phyloP scores from a whole-genome alignment of 2,113 vertebrate genomes.

The Azemiops feae region DNA sequence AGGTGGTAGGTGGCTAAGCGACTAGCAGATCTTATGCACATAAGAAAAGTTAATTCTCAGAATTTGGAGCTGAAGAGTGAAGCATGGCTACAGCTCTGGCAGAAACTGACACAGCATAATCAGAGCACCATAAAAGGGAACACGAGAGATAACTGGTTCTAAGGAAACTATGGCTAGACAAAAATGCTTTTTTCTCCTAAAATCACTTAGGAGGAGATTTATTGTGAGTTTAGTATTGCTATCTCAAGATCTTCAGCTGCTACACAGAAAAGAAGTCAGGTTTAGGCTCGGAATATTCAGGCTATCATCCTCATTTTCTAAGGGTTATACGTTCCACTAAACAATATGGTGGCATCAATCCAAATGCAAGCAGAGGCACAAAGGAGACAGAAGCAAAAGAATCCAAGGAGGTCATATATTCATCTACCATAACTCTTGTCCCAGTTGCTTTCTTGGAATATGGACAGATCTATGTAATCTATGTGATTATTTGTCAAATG shows the following conservation, averaged over 20 bases:
- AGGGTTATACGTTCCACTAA: neutral
- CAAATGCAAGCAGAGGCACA: neutral
- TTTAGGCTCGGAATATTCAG: neutral
- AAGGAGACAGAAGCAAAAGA: neutral
- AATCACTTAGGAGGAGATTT: neutral
- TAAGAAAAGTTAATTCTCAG: neutral
- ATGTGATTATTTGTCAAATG: neutral
- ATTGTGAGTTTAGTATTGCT: neutral
- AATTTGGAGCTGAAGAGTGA: neutral
- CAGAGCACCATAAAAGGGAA: neutral
- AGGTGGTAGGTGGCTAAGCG: neutral
- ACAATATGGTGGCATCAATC: neutral
- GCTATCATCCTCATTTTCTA: neutral
- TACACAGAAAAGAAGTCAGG: neutral
- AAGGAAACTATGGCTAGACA: neutral
- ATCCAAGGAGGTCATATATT: neutral
- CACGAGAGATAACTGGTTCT: neutral
- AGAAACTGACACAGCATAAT: neutral
- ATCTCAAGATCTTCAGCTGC: neutral
- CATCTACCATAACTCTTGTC: neutral
- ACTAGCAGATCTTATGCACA: neutral
- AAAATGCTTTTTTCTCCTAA: neutral
- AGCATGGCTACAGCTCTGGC: neutral
- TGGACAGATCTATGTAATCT: neutral
- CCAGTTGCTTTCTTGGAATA: neutral